Percentiles rank a stretch among this genome's conserved stretches.
Evolutionary conservation across 1,140 invertebrate genomes (phyloP).

Genomic region (Drosophila repleta): DNA sequence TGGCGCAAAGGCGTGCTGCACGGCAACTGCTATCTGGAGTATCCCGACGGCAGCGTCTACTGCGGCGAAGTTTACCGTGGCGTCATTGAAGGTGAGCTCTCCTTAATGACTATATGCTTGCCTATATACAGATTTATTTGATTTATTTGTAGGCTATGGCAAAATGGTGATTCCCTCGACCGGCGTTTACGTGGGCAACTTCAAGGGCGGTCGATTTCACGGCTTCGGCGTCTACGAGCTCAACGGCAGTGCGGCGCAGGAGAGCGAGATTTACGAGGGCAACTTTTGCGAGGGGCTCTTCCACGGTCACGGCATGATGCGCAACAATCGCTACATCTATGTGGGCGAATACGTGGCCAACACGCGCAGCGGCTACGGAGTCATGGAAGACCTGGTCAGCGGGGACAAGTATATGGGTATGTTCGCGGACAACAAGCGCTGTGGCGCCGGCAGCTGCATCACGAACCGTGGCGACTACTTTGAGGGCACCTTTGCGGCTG

Average conservation of each 20-base stretch:
- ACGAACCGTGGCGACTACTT: constrained; percentile 95
- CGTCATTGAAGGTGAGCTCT: constrained; percentile 87
- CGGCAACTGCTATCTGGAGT: constrained; percentile 91
- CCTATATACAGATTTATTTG: neutral
- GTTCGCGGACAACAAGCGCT: constrained; percentile 92
- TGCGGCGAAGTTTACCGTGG: constrained; percentile 91
- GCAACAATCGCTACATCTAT: constrained; percentile 92
- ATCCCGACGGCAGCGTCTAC: constrained; percentile 91
- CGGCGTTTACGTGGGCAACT: constrained; percentile 92
- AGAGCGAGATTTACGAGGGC: constrained; percentile 92
- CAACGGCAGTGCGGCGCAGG: constrained; percentile 89
- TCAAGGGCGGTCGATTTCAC: constrained; percentile 93
- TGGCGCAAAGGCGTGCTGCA: constrained; percentile 93
- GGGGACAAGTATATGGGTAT: constrained; percentile 95
- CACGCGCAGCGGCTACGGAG: constrained; percentile 92
- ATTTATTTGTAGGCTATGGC: constrained; percentile 65
- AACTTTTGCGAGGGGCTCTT: constrained; percentile 93
- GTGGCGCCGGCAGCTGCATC: constrained; percentile 92
- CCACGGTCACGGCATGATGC: constrained; percentile 93
- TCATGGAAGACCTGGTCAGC: constrained; percentile 92
- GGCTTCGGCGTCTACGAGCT: constrained; percentile 88
- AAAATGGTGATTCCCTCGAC: constrained; percentile 81
- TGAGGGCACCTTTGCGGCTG: constrained; percentile 92
- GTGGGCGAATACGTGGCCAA: constrained; percentile 93
- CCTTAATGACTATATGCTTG: neutral